phyloP scores from a whole-genome alignment of 2,888 invertebrate genomes.

The Vesta saturnalis region DNA sequence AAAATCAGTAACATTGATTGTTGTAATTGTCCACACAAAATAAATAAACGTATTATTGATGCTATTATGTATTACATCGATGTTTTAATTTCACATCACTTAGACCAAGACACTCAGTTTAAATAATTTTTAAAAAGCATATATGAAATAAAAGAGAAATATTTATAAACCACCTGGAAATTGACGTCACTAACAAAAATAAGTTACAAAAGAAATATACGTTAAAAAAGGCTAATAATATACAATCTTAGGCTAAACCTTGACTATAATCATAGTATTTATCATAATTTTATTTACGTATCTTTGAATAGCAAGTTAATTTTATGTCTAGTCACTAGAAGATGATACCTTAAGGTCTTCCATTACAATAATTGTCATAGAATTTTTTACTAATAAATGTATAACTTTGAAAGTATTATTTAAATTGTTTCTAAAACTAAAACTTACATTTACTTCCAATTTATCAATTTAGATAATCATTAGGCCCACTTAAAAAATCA shows the following conservation, averaged over 20 bases:
- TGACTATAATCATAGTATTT: background rate
- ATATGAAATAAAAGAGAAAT: background rate
- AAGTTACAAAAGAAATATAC: background rate
- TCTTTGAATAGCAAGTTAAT: background rate
- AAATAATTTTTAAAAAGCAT: no score
- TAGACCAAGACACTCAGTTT: no score
- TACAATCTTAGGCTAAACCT: background rate
- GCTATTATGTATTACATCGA: conserved; percentile 13
- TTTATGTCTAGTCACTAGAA: background rate
- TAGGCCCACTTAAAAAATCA: no score
- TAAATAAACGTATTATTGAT: conserved; percentile 56
- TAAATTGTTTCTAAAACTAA: background rate
- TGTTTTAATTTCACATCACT: background rate
- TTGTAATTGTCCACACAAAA: conserved; percentile 64
- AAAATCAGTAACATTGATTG: conserved; percentile 61
- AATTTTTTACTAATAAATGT: background rate
- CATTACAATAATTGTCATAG: background rate
- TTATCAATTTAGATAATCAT: no score
- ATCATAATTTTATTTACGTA: background rate
- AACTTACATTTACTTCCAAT: background rate
- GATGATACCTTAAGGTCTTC: no score
- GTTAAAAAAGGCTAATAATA: background rate
- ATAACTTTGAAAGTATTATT: no score
- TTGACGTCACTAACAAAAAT: background rate
- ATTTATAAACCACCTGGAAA: background rate